phyloP scores from a whole-genome alignment of 2,113 vertebrate species.

The Carassius auratus region DNA sequence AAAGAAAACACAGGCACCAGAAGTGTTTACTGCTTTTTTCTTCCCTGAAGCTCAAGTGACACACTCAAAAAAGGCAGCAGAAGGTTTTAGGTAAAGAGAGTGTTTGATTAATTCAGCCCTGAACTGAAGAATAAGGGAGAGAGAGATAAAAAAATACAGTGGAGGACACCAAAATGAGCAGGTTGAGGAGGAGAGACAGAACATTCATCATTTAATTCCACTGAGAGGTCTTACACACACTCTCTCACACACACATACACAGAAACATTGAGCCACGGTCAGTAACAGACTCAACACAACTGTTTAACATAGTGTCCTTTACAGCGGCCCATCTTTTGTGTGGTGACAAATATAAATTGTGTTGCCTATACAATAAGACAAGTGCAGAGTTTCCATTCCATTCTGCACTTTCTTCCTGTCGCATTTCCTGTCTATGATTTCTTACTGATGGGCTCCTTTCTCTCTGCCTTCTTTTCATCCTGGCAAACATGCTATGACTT shows the following conservation, averaged over 20 bases:
- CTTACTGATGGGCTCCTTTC: not conserved
- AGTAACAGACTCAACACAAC: slow-evolving; percentile 3
- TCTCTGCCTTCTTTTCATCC: not conserved
- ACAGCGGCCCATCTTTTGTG: not conserved
- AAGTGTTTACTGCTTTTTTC: slow-evolving; percentile 3
- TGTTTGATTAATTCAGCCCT: slow-evolving; percentile 36
- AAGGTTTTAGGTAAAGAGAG: slow-evolving; percentile 9
- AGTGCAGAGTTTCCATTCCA: not conserved
- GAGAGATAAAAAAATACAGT: slow-evolving; percentile 13
- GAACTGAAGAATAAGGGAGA: not conserved
- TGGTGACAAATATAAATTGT: slow-evolving; percentile 32
- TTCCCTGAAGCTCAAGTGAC: slow-evolving; percentile 6
- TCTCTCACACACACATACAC: slow-evolving; percentile 4
- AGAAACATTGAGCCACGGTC: not conserved
- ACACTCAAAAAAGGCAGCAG: slow-evolving; percentile 30
- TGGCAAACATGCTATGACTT: too few species aligned
- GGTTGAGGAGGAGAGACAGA: slow-evolving; percentile 24
- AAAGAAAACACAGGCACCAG: not conserved
- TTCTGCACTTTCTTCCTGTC: slow-evolving; percentile 31
- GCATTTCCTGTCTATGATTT: not conserved
- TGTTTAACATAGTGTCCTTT: slow-evolving; percentile 5
- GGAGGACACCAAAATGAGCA: slow-evolving; percentile 36
- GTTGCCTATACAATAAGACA: not conserved
- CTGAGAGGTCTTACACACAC: slow-evolving; percentile 5
- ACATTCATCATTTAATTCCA: slow-evolving; percentile 39